Evolutionary conservation across 2,888 invertebrate genomes (phyloP), one percentile per base, ranked within the genome.

Genomic region (Oscheius sp.): DNA sequence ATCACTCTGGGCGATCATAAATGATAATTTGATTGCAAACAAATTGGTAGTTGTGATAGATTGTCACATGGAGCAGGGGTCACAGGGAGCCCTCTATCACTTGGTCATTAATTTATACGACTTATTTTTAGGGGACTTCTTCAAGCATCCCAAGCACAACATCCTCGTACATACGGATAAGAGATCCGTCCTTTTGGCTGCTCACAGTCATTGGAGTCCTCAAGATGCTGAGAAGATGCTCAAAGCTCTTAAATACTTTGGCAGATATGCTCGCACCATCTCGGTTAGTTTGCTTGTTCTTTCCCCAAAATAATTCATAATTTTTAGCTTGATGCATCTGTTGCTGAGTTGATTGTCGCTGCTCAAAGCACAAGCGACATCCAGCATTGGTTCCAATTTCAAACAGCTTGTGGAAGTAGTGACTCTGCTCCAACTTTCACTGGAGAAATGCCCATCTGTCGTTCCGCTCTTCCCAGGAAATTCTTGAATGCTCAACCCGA

Each of bases 351-450:
- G 12, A 71, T 74, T 39, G 76, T 76, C 1, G 76, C 76, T 34
- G 70, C 71, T 23, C 76, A 76, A 39, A 57, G 65, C 39, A 76
- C 76, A 10, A 76, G 70, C 50, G 76, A 76, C 39, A 71, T 76
- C 33, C 46, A 66, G 23, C 72, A 72, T 61, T 76, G 76, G 76
- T 76, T 76, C 58, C 69, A 66, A 12, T 76, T 74, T 50, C 76
- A 76, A 55, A 69, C 74, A 25, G 71, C 74, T 27, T 67, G 67
- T 48, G 72, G 74, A n/a, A 76, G 73, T 20, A 65, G 70, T 3
- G 73, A 72, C 52, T 68, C 70, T 45, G 45, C 71, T 25, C 69
- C 45, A 6, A 25, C 10, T 27, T 29, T 42, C 2, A 17, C 42
- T 5, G 42, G 45, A 45, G 61, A 61, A 61, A 61, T 61, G 61